Base-by-base conservation (phyloP, 2,113 vertebrate species). In the Dermatemys mawii region DNA sequence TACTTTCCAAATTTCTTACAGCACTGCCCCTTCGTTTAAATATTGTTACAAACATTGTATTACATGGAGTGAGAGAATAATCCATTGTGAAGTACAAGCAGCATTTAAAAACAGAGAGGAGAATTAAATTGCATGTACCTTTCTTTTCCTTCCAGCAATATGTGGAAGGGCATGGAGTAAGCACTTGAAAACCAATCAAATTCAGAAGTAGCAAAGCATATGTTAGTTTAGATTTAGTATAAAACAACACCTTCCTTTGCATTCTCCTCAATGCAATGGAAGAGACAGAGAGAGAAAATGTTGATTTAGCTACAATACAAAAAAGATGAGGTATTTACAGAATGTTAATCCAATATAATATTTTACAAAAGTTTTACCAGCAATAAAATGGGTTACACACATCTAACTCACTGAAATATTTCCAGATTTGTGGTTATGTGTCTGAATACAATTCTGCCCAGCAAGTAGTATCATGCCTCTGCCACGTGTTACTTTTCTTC, bases 21-120 rank as follows among this genome's bases (percentile, higher is more conserved):
- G 84, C 87, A 86, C 87, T 44, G 78, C 32, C 13, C 16, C 26
- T 76, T 84, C 49, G 27, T 78, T 90, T 88, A 49, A 57, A 81
- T 84, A 46, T 53, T 63, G 51, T 26, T 89, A 80, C 16, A 63
- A 55, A 63, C 8, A 38, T 38, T n/a, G 19, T 38, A 70, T 70
- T 70, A 70, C 38, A 73, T 89, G 70, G 35, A 63, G 12, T 46
- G 80, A 29, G 14, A 94, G 8, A 19, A 81, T 76, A 16, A 78
- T 76, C 19, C 38, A 78, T 41, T 92, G 13, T 46, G 83, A 94
- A 92, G 7, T 81, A 70, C 0, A 0, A 86, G 50, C 32, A 80
- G 32, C 63, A 86, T 44, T 50, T 73, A 35, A 32, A 79, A 87
- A 89, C 82, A 82, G 73, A 17, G 83, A 84, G 75, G 9, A 3